phyloP scores from a whole-genome alignment of 2,797 vertebrate species.

The Kryptopterus vitreolus region DNA sequence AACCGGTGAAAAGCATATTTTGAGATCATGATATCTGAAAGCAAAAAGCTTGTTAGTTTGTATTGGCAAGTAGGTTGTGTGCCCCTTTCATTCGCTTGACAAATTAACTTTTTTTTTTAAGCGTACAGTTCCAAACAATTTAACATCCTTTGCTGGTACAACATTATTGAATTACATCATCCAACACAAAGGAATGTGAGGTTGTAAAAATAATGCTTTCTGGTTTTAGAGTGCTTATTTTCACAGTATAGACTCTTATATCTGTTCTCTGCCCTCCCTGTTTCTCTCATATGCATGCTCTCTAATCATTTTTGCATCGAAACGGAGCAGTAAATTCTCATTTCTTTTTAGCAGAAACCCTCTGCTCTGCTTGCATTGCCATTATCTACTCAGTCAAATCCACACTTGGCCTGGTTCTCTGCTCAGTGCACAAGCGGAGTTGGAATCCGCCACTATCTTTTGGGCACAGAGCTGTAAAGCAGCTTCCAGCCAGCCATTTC shows the following conservation, averaged over 20 bases:
- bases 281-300: conserved; percentile 15
- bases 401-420: conserved; percentile 46
- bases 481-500: conserved; percentile 44
- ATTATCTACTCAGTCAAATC: conserved; percentile 48
- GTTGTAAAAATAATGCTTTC: conserved; percentile 36
- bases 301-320: conserved; percentile 37
- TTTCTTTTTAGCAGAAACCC: conserved; percentile 44
- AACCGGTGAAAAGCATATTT: conserved; percentile 38
- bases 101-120: conserved; percentile 40
- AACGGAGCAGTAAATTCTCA: conserved; percentile 32
- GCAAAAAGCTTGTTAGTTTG: conserved; percentile 33
- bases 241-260: conserved; percentile 35
- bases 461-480: conserved; percentile 40
- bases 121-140: conserved; percentile 43
- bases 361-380: conserved; percentile 18
- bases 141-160: conserved; percentile 17
- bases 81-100: conserved; percentile 42
- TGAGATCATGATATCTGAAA: conserved; percentile 40
- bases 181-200: conserved; percentile 48
- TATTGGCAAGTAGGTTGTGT: conserved; percentile 36
- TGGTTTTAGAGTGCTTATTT: conserved; percentile 49
- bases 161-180: conserved; percentile 47
- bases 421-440: conserved; percentile 30
- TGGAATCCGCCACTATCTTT: conserved; percentile 53
- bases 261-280: conserved; percentile 24